A percentile compares a stretch with the other conserved stretches of the same genome.
Conservation (phyloP, 2,888 invertebrate species). For the Camptogramma bilineatum region DNA sequence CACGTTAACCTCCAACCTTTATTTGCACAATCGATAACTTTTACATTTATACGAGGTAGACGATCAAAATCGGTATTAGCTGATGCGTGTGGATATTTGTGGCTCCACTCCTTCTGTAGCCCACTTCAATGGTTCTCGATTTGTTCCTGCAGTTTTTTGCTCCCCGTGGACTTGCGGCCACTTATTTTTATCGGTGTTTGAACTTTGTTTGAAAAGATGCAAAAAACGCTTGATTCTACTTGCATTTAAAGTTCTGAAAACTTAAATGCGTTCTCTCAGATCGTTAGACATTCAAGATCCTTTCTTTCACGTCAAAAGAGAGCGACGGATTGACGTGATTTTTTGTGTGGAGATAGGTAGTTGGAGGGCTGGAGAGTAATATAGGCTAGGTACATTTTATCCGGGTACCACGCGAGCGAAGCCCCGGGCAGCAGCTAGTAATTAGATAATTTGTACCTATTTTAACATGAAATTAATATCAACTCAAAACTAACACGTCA, state of each 20-base stretch:
- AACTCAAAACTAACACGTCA: neutral
- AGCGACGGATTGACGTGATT: too few species aligned
- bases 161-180: neutral
- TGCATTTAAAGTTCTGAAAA: neutral
- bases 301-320: too few species aligned
- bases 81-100: neutral
- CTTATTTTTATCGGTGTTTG: slow-evolving; percentile 1
- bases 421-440: too few species aligned
- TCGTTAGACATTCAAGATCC: too few species aligned
- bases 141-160: slow-evolving; percentile 16
- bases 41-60: too few species aligned
- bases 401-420: too few species aligned
- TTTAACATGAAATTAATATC: neutral
- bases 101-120: neutral
- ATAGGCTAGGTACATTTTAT: too few species aligned
- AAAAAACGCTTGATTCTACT: neutral
- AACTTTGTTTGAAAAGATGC: slow-evolving; percentile 2
- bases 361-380: too few species aligned
- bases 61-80: neutral
- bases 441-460: neutral
- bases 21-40: too few species aligned
- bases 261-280: too few species aligned
- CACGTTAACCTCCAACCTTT: too few species aligned
- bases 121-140: slow-evolving; percentile 14
- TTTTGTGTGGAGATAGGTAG: too few species aligned